phyloP scores from a whole-genome alignment of 2,888 invertebrate species.

The Drosophila vallismaia region DNA sequence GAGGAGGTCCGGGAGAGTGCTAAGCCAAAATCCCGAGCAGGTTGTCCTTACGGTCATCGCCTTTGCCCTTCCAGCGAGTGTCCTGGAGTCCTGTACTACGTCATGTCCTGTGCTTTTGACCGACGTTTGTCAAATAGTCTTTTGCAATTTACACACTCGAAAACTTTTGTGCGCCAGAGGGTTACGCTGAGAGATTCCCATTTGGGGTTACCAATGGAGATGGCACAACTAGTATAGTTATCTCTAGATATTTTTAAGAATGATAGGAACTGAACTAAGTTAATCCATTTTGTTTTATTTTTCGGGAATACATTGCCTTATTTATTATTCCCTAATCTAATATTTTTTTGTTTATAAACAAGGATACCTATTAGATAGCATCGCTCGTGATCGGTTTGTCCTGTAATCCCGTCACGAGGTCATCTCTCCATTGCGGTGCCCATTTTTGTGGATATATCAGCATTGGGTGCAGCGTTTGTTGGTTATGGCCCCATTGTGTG shows the following conservation, averaged over 20 bases:
- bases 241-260: background rate
- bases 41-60: conserved; percentile 54
- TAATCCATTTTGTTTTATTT: no score
- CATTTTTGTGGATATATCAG: conserved; percentile 50
- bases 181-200: conserved; percentile 33
- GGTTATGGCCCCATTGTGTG: conserved; percentile 68
- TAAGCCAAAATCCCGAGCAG: conserved; percentile 70
- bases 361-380: background rate
- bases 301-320: no score
- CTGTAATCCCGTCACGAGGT: conserved; percentile 27
- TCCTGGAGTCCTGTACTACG: conserved; percentile 25
- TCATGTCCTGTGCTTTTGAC: conserved; percentile 69
- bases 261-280: no score
- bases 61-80: conserved; percentile 17
- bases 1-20: conserved; percentile 52
- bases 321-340: no score
- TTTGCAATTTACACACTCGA: conserved; percentile 77
- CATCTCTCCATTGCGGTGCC: conserved; percentile 52
- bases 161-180: conserved; percentile 47
- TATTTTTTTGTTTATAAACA: background rate
- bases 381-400: background rate
- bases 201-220: conserved; percentile 21
- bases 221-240: background rate
- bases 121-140: conserved; percentile 79
- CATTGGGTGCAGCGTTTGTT: conserved; percentile 71